These are phyloP conservation scores for Tenthredo notha DNA, from an alignment of 2,888 invertebrate genomes.

Conservation along the genomic window DNA sequence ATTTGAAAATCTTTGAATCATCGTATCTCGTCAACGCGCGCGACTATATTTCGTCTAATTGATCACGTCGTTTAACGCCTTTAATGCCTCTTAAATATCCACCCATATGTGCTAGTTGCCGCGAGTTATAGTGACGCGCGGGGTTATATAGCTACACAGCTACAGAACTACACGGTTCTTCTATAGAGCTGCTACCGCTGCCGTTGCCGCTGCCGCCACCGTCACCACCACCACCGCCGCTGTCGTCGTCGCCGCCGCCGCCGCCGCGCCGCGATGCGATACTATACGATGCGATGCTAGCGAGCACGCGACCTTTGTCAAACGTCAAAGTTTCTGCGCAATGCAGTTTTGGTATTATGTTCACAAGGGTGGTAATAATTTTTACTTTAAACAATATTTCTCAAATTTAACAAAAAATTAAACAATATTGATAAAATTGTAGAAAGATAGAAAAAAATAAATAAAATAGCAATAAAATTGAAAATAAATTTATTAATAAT, in stretches of 20 bases:
- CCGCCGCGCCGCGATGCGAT: slow-evolving; percentile 48
- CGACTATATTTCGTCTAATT: slow-evolving; percentile 13
- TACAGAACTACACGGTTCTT: not conserved
- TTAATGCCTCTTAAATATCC: slow-evolving; percentile 16
- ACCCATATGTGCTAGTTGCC: slow-evolving; percentile 27
- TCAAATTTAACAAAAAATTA: not conserved
- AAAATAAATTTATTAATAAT: not conserved
- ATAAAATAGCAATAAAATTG: not conserved
- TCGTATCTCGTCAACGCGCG: not conserved
- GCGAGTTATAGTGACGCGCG: not conserved
- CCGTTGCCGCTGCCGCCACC: not conserved
- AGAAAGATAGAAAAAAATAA: not conserved
- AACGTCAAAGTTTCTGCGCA: slow-evolving; percentile 75
- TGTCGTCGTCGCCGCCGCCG: no score
- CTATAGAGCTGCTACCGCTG: not conserved
- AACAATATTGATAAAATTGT: no score
- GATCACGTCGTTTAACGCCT: slow-evolving; percentile 1
- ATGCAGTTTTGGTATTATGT: slow-evolving; percentile 28
- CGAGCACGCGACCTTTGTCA: slow-evolving; percentile 74
- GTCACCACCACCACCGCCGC: not conserved
- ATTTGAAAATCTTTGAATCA: no score
- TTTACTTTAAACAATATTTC: not conserved
- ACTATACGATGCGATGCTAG: slow-evolving; percentile 21
- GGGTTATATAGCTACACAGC: not conserved
- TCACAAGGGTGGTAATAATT: not conserved